These are phyloP conservation scores for Zaprionus ornatus DNA, from an alignment of 1,140 invertebrate species.

Conservation along the genomic window DNA sequence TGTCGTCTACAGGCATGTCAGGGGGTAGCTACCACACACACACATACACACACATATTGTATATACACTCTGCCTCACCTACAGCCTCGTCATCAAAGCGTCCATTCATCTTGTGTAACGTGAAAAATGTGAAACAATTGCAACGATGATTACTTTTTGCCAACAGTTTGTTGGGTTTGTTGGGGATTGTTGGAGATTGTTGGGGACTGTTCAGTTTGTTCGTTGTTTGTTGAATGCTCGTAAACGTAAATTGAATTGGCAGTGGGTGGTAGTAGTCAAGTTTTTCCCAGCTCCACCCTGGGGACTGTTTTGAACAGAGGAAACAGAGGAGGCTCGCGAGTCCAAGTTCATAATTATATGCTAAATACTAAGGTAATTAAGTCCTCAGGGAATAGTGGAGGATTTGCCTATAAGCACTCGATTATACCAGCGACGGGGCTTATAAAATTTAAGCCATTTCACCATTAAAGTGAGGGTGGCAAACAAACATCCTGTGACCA, in stretches of 20 bases:
- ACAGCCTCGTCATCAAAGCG: conserved; percentile 68
- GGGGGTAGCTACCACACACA: conserved; percentile 21
- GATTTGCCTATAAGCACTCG: conserved; percentile 43
- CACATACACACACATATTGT: conserved; percentile 9
- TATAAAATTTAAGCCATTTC: conserved; percentile 34
- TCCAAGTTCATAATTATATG: conserved; percentile 75
- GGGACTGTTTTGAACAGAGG: not conserved
- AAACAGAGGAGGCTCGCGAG: conserved; percentile 20
- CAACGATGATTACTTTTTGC: conserved; percentile 80
- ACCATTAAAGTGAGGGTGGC: conserved; percentile 6
- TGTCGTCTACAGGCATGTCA: conserved; percentile 72
- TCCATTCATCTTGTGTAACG: conserved; percentile 66
- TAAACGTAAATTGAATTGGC: conserved; percentile 79
- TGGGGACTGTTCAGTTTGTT: conserved; percentile 17
- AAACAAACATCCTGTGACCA: conserved; percentile 15
- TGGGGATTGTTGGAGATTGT: no score
- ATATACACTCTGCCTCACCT: conserved; percentile 14
- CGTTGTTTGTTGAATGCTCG: conserved; percentile 49
- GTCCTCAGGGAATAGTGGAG: conserved; percentile 52
- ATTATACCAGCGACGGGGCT: conserved; percentile 50
- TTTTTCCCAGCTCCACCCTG: not conserved
- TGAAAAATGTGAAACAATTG: conserved; percentile 82
- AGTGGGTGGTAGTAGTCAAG: conserved; percentile 49
- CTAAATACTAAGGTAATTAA: conserved; percentile 76
- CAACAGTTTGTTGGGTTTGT: conserved; percentile 52